Evolutionary conservation across 2,113 vertebrate genomes (phyloP), one percentile per base, ranked within the genome.

Genomic region (Tragelaphus buxtoni): DNA sequence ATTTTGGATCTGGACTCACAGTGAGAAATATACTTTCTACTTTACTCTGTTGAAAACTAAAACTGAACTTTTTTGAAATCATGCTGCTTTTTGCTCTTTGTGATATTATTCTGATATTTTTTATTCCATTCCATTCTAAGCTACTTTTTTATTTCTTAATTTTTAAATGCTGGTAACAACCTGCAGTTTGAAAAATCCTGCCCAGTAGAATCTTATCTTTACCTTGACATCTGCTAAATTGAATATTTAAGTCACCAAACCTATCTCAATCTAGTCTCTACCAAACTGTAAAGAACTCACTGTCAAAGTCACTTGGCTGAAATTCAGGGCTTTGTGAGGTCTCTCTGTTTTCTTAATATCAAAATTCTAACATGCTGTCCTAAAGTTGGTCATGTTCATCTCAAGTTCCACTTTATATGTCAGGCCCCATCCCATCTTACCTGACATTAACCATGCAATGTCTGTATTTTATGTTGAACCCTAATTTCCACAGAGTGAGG

Each of bases 31-130:
- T 9, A 20, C 2, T 83, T 81, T 63, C 35, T 53, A 45, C 17
- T 92, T 86, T 11, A 45, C 47, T 17, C 28, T 74, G 11, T 8
- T 92, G 53, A 94, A 96, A 92, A 51, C 22, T 35, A 6, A 96
- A 86, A 82, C 72, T 20, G 9, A 55, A 45, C 35, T 51, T 81
- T 94, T 32, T 77, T 47, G 55, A 83, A 90, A 60, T 65, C 60
- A 20, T 60, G 47, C 2, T 88, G 58, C 45, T 89, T n/a, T 83
- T 90, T 89, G 74, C 14, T 94, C 24, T 92, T 83, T 63, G 65
- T 83, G 10, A 51, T 58, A 58, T 83, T 28, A 93, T 8, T 42
- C 24, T 47, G 7, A 26, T 83, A 47, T 39, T 88, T 92, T 90
- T 74, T 47, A 60, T 51, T 84, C 9, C 42, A 42, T 51, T 61